Percentiles rank a stretch among this genome's conserved stretches.
Evolutionary conservation across 2,888 invertebrate species (phyloP).

Genomic region (Halocaridina rubra): DNA sequence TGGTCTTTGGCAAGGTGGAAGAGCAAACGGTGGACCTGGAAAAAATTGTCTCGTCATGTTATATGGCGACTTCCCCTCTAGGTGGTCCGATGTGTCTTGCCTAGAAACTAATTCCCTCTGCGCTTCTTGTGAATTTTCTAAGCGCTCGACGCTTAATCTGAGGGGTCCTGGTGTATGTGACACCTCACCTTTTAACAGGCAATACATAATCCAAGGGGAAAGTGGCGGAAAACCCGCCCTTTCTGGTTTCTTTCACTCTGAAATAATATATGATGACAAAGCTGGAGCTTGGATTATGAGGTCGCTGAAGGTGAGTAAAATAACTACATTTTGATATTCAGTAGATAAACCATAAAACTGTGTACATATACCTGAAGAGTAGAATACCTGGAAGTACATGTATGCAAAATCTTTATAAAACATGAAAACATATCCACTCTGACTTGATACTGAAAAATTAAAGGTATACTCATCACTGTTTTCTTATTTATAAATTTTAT

Average conservation of each 20-base stretch:
- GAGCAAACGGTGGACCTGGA: conserved; percentile 56
- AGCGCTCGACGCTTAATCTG: conserved; percentile 30
- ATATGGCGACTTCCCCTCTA: conserved; percentile 31
- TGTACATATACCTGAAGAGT: not conserved
- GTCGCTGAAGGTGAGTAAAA: conserved; percentile 48
- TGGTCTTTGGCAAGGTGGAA: conserved; percentile 56
- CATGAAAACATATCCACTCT: not conserved
- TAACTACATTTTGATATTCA: too few species aligned
- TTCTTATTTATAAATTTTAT: not conserved
- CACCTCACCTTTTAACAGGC: conserved; percentile 52
- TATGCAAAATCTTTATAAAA: not conserved
- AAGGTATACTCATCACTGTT: not conserved
- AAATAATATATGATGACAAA: conserved; percentile 43
- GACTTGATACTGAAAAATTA: not conserved
- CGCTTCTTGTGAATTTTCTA: conserved; percentile 44
- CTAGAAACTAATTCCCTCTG: conserved; percentile 54
- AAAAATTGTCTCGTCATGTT: conserved; percentile 63
- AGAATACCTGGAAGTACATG: not conserved
- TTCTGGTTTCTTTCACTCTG: conserved; percentile 52
- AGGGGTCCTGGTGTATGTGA: conserved; percentile 48
- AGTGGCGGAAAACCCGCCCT: conserved; percentile 36
- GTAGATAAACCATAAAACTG: not conserved
- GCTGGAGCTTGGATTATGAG: conserved; percentile 42
- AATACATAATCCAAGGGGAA: conserved; percentile 28
- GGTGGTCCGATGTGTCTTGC: conserved; percentile 62